Base-by-base conservation (phyloP, 1,140 invertebrate species). In the Vollenhovia emeryi region DNA sequence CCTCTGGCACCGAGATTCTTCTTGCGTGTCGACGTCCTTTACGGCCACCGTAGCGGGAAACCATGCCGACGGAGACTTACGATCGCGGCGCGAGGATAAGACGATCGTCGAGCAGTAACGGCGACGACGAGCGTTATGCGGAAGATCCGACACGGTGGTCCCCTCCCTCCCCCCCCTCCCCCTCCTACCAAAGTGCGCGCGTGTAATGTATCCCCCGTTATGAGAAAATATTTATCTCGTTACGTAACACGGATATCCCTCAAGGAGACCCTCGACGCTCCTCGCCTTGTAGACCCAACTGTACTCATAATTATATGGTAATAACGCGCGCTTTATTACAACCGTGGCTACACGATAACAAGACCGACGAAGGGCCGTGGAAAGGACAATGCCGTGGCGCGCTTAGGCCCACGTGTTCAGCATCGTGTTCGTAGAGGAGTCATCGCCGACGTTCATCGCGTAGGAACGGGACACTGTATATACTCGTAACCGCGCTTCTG, bases 241-340 rank as follows among this genome's bases (percentile, higher is more conserved):
- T 76, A 84, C 24, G 64, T 78, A 87, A 87, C 86, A 69, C 52
- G 62, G 18, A 48, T 78, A 57, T 73, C 57, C 52, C 6, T 15
- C 30, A 18, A 36, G 48, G 64, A 78, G 59, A 27, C 21, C 15
- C 43, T 9, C 73, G 52, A 74, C 55, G 50, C 33, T 21, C 30
- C 40, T 52, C 75, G 33, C 55, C 71, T 43, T 76, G 86, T 52
- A 59, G 66, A 76, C 55, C 73, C 33, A 57, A 64, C 60, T 50
- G 66, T 73, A 50, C 85, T 86, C 68, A 87, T 90, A 90, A 89
- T 90, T 90, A 90, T 89, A 90, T 89, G 89, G 62, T 90, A 90
- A 90, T 89, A 86, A 76, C 73, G 79, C 69, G 76, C 79, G 50
- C 60, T 87, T 86, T 89, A 87, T 85, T 90, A 90, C 89, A 89